Base-by-base conservation (phyloP, 2,113 vertebrate species). In the Chunga burmeisteri region DNA sequence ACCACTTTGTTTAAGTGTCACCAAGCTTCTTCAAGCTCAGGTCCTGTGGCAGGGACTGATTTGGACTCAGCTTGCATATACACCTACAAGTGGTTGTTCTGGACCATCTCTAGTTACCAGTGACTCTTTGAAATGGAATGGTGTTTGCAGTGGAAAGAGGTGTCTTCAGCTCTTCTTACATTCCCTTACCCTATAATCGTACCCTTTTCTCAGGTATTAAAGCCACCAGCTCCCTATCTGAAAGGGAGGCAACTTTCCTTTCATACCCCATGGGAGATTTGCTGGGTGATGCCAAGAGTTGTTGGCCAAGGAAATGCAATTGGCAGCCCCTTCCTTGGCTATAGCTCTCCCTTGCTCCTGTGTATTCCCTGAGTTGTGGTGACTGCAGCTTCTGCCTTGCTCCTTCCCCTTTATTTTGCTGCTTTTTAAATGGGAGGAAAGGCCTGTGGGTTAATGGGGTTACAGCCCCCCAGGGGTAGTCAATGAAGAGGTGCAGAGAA, bases 341-440 rank as follows among this genome's bases (percentile, higher is more conserved):
- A 8, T 9, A 13, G 16, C 32, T 46, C 14, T 68, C 25, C 56
- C 34, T 77, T 2, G 1, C 17, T 74, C 30, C 49, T 10, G 3
- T 5, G 15, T 17, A 7, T n/a, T 44, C 50, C 85, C 23, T 0
- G 1, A 29, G 22, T 0, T 58, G 12, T 47, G 50, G 25, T 13
- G 29, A 36, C 23, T 75, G n/a, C 42, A 50, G 59, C 56, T 27
- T n/a, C 72, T 78, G 55, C 50, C 40, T 73, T 26, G 27, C 65
- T 83, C 55, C 72, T 71, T 86, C 17, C 58, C 13, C 13, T 67
- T 61, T 30, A 23, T 47, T 61, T 59, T 65, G 20, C 53, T 75
- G 68, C 36, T 8, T 86, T 52, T 46, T 34, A 73, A 62, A 25
- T 16, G 26, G 40, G 49, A 75, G 82, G 36, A 80, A 67, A 20